These are phyloP conservation scores for Cenopis cana DNA, from an alignment of 2,888 invertebrate genomes.

Conservation along the genomic window DNA sequence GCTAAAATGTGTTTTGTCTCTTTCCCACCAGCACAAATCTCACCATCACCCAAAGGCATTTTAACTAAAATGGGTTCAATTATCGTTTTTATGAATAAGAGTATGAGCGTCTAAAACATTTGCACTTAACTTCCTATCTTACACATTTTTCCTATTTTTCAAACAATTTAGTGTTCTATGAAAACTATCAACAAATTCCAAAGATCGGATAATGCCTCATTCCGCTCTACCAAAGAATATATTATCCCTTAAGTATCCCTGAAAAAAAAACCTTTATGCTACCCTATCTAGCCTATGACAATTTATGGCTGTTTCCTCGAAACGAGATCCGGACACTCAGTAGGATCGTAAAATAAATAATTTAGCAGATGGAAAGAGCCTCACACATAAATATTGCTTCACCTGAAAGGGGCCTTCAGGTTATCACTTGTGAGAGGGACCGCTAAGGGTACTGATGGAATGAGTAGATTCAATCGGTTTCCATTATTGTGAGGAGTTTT, in stretches of 20 bases:
- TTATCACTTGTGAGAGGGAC: constrained; percentile 61
- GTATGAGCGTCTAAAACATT: no score
- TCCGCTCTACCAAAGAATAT: constrained; percentile 18
- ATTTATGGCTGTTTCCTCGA: constrained; percentile 65
- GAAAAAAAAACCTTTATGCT: constrained; percentile 37
- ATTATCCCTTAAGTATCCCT: constrained; percentile 19
- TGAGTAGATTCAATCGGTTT: constrained; percentile 40
- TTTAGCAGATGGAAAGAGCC: constrained; percentile 61
- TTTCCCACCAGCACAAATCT: no score
- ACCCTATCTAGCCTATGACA: constrained; percentile 54
- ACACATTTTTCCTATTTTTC: no score
- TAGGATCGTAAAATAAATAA: constrained; percentile 77
- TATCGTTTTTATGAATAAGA: no score
- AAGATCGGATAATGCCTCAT: constrained; percentile 20
- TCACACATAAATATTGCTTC: constrained; percentile 64
- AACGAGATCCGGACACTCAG: constrained; percentile 73
- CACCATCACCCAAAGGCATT: no score
- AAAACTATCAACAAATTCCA: constrained; percentile 33
- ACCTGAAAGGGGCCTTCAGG: constrained; percentile 58
- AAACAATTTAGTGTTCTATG: no score
- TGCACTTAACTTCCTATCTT: no score
- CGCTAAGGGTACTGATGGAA: constrained; percentile 45
- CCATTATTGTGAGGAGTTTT: constrained; percentile 23
- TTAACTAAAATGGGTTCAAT: no score
- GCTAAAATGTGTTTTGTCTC: no score